Percentiles rank a stretch among this genome's conserved stretches.
These are phyloP conservation scores for Ochropleura leucogaster DNA, from an alignment of 2,888 invertebrate species.

Conservation along the genomic window DNA sequence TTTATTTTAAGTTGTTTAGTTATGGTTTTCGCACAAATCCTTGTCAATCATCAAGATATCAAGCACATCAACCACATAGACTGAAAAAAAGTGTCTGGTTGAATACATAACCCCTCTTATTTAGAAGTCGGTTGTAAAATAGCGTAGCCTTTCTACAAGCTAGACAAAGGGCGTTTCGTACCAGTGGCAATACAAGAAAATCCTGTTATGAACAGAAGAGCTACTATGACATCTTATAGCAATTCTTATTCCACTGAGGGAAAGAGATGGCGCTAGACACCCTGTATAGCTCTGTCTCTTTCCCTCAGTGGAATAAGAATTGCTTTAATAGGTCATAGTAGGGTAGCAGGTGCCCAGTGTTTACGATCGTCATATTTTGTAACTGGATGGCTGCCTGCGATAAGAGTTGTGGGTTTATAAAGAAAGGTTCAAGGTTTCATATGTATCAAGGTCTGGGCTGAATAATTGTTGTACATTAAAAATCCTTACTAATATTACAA, in stretches of 20 bases:
- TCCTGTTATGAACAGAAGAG: constrained; percentile 57
- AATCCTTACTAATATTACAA: neutral
- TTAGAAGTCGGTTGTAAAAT: neutral
- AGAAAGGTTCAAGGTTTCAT: constrained; percentile 38
- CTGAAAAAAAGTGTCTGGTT: too few relatives aligned
- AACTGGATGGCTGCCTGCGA: constrained; percentile 35
- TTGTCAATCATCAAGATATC: too few relatives aligned
- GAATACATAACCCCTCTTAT: too few relatives aligned
- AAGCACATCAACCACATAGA: too few relatives aligned
- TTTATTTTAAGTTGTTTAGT: too few relatives aligned
- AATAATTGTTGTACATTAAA: neutral
- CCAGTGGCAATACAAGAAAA: constrained; percentile 45
- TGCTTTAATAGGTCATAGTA: too few relatives aligned
- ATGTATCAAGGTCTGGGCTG: neutral
- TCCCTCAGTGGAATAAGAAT: too few relatives aligned
- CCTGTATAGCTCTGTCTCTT: too few relatives aligned
- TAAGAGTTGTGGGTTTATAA: constrained; percentile 31
- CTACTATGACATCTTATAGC: too few relatives aligned
- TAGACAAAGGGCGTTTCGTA: constrained; percentile 34
- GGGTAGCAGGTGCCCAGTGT: constrained; percentile 49
- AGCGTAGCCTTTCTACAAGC: constrained; percentile 3
- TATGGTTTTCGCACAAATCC: too few relatives aligned
- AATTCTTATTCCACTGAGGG: too few relatives aligned
- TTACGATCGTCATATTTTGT: constrained; percentile 51
- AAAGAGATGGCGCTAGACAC: too few relatives aligned